Conservation (phyloP, 2,113 vertebrate species). For the Corythornis madagascariensis region DNA sequence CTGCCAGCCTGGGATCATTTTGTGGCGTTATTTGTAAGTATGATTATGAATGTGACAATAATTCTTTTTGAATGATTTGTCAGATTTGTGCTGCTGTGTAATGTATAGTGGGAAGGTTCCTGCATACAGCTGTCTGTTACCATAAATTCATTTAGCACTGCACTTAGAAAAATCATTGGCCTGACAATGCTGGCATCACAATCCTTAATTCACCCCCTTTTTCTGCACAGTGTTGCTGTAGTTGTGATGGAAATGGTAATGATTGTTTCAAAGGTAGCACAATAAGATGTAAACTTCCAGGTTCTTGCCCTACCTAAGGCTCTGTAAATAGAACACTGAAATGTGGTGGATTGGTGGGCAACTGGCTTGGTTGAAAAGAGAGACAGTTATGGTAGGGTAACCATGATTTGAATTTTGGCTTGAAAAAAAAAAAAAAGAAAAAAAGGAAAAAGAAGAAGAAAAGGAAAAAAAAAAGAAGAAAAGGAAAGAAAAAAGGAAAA, state of each 20-base stretch:
- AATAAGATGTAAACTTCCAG: background rate
- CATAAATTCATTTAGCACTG: conserved; percentile 11
- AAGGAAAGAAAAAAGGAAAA: background rate
- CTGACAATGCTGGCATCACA: background rate
- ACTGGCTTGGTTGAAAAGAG: background rate
- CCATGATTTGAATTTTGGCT: background rate
- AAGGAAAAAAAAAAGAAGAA: background rate
- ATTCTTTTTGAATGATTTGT: conserved; percentile 27
- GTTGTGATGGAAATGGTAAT: background rate
- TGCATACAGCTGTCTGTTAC: background rate
- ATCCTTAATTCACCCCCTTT: background rate
- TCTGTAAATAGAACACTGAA: background rate
- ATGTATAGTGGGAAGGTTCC: background rate
- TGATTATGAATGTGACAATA: conserved; percentile 23
- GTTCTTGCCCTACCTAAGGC: background rate
- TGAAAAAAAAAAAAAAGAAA: background rate
- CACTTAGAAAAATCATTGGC: background rate
- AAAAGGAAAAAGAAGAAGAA: background rate
- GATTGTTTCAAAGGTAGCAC: background rate
- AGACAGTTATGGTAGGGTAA: background rate
- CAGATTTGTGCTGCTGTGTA: background rate
- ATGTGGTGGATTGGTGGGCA: background rate
- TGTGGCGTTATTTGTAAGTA: conserved; percentile 12
- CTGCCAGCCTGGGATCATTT: conserved; percentile 25
- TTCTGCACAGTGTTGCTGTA: background rate